Evolutionary conservation across 1,140 invertebrate species (phyloP).

Genomic region (Heliconius eleuchia): DNA sequence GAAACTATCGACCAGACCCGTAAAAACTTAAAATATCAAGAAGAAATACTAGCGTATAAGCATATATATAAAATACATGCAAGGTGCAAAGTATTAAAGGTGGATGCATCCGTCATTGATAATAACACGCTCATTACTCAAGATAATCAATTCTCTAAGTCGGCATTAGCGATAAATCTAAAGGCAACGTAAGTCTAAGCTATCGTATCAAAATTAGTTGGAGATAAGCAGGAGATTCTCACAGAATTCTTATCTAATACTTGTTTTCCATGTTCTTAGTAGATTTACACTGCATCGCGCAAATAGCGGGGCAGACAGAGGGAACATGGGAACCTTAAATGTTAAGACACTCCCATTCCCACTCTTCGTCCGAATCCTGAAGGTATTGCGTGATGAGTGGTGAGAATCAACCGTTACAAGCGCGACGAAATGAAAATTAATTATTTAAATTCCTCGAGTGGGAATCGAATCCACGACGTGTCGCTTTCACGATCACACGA

Average conservation of each 20-base stretch:
- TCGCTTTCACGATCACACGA: too few relatives aligned
- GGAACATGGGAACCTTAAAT: neutral
- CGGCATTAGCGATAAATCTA: conserved; percentile 17
- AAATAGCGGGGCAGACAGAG: neutral
- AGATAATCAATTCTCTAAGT: conserved; percentile 22
- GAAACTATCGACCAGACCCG: neutral
- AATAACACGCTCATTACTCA: conserved; percentile 26
- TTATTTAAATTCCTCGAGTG: too few relatives aligned
- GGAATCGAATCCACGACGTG: too few relatives aligned
- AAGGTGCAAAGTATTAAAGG: conserved; percentile 15
- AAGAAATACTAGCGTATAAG: neutral
- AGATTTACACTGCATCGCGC: neutral
- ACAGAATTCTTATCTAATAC: conserved; percentile 16
- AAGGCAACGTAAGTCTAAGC: conserved; percentile 4
- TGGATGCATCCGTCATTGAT: conserved; percentile 23
- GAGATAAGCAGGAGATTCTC: conserved; percentile 17
- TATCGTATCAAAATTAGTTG: conserved; percentile 19
- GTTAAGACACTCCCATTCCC: too few relatives aligned
- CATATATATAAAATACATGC: neutral
- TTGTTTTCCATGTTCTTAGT: conserved; percentile 15
- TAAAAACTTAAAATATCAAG: neutral
- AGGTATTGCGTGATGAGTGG: too few relatives aligned
- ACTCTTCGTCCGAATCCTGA: too few relatives aligned
- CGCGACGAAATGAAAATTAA: too few relatives aligned
- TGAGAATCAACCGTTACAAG: too few relatives aligned